Evolutionary conservation across 2,113 vertebrate species (phyloP), one percentile per base, ranked within the genome.

Genomic region (Gavia stellata): DNA sequence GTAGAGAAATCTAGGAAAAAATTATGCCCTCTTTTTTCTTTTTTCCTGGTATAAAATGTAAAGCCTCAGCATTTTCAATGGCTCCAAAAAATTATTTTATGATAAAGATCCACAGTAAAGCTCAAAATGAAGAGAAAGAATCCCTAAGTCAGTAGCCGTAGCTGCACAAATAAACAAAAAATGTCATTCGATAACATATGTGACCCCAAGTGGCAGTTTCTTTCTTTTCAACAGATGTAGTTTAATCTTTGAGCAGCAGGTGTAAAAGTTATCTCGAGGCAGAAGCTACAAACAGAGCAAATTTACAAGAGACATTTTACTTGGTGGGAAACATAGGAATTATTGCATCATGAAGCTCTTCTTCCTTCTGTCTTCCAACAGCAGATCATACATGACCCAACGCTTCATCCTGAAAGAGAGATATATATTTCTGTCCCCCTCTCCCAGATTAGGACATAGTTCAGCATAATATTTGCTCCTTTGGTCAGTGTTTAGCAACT

Each of bases 181-280:
- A 79, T 18, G 10, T 33, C 5, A 82, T 89, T 91, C 77, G 88
- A 85, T 90, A 97, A 88, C 70, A 86, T 85, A 91, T 47, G 86
- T 89, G 86, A 91, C 91, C 81, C 59, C 40, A 40, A 70, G 34
- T 77, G 94, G 62, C 89, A 87, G 34, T 91, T 97, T 94, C 89
- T 91, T 97, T 94, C 89, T 92, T 96, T 86, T 96, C 93, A 96
- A 67, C 63, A 97, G 87, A 94, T 61, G 56, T 34, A 31, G 81
- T 93, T 96, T 97, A 96, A 97, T 97, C 95, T 97, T 95, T 93
- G 85, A 98, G 92, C 77, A 81, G 90, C 94, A 97, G 94, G 94
- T 97, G 86, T 58, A 96, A 85, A 97, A 93, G 80, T 95, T 93
- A 94, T 77, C 92, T 94, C 14, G 58, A 97, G 95, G 82, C 84